Percentiles rank a stretch among this genome's conserved stretches.
These are phyloP conservation scores for Oncorhynchus nerka DNA, from an alignment of 2,113 vertebrate species.

Conservation along the genomic window DNA sequence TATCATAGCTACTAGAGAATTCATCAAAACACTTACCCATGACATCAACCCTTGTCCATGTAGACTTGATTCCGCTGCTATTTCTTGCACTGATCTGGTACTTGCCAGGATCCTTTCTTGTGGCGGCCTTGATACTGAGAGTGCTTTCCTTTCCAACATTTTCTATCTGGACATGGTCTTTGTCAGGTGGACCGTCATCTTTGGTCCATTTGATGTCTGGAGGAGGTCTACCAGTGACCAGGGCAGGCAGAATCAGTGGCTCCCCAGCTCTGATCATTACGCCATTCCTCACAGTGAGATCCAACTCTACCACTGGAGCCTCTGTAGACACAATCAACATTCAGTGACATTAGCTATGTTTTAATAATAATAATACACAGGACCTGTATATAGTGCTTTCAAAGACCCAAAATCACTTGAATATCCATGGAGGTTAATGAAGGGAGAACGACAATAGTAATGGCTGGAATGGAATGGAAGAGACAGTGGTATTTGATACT, in stretches of 20 bases:
- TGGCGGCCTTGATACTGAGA: constrained; percentile 76
- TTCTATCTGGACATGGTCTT: constrained; percentile 83
- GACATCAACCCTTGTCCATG: constrained; percentile 86
- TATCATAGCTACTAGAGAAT: neutral
- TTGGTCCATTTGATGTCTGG: constrained; percentile 85
- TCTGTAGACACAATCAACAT: constrained; percentile 70
- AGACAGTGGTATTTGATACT: too few relatives aligned
- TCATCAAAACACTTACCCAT: constrained; percentile 79
- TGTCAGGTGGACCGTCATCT: constrained; percentile 85
- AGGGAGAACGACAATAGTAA: too few relatives aligned
- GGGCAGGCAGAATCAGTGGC: constrained; percentile 84
- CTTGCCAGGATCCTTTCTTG: constrained; percentile 91
- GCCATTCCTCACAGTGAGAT: constrained; percentile 83
- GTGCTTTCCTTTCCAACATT: constrained; percentile 84
- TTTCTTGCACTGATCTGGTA: constrained; percentile 90
- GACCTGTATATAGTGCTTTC: too few relatives aligned
- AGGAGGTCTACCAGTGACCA: constrained; percentile 87
- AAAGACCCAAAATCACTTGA: too few relatives aligned
- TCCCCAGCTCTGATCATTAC: constrained; percentile 89
- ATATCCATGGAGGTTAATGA: too few relatives aligned
- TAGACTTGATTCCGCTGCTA: constrained; percentile 86
- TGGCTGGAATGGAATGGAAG: too few relatives aligned
- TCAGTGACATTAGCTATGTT: too few relatives aligned
- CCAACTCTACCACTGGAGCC: constrained; percentile 85
- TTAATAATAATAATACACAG: too few relatives aligned